phyloP scores from a whole-genome alignment of 2,113 vertebrate genomes.

The Lanius collurio region DNA sequence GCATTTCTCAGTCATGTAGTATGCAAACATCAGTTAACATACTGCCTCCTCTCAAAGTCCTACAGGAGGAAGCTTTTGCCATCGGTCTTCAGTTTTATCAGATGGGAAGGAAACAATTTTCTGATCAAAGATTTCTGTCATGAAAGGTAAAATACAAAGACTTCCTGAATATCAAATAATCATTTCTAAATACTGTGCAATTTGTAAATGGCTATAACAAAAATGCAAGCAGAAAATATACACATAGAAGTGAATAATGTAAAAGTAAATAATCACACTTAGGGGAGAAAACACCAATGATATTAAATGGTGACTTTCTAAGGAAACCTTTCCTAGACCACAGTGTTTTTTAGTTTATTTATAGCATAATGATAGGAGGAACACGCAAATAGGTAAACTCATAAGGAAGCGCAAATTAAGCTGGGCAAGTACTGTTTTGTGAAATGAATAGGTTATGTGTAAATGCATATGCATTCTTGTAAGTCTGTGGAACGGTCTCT shows the following conservation, averaged over 20 bases:
- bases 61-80: not conserved
- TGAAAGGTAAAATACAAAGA: not conserved
- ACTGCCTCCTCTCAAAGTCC: not conserved
- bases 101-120: not conserved
- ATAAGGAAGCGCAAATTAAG: not conserved
- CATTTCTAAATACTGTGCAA: not conserved
- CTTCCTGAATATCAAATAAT: not conserved
- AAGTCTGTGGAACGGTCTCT: not conserved
- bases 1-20: not conserved
- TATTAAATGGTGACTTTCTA: not conserved
- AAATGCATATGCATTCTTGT: not conserved
- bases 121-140: not conserved
- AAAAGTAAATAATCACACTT: not conserved
- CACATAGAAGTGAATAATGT: not conserved
- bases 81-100: not conserved
- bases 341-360: not conserved
- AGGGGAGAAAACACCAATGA: accelerated
- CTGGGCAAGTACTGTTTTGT: not conserved
- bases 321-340: not conserved
- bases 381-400: accelerated
- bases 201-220: not conserved
- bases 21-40: not conserved
- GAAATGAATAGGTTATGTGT: not conserved
- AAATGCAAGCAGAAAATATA: not conserved
- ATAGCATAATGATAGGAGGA: not conserved